Evolutionary conservation across 2,888 invertebrate genomes (phyloP), one percentile per base, ranked within the genome.

Genomic region (Cephus pulcher): DNA sequence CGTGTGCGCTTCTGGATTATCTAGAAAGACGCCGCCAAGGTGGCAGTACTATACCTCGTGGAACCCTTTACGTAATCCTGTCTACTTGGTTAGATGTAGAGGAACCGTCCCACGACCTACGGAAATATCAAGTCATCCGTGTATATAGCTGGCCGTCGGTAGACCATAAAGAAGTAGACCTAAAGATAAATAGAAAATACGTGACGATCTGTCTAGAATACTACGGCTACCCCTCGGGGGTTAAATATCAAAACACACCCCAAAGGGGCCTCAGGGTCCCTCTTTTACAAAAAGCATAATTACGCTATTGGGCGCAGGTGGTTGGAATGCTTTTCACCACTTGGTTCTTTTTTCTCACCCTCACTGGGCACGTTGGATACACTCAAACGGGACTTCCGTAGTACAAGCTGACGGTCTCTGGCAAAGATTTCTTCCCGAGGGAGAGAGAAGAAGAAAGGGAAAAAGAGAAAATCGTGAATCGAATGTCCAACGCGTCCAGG

Each of bases 251-350:
- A 81, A 81, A 81, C 79, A 81, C 76, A 77, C 69, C 76, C 71
- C 32, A 74, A 78, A 69, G 34, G 76, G 74, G 40, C 56, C 35
- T 69, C 30, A 69, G 56, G 40, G 73, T 34, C 71, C 33, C 9
- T 35, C 4, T 74, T 78, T 82, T 80, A 80, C 81, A 79, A 86
- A 86, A 85, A 86, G 84, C 84, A 84, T 86, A 88, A 88, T 88
- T 87, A 83, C 80, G 84, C 84, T 83, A 84, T 85, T 85, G 83
- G 84, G 80, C 82, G 84, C 85, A 86, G 85, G 88, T 88, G 86
- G 86, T 83, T 82, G 84, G 83, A 86, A 88, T 87, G 86, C 84
- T 84, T 87, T 87, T 87, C 85, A 85, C 56, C 23, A 56, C 83
- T 32, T 71, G 35, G 35, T 34, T 74, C n/a, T 74, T 74, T 74